Evolutionary conservation across 2,888 invertebrate genomes (phyloP).

Genomic region (Vanessa cardui): DNA sequence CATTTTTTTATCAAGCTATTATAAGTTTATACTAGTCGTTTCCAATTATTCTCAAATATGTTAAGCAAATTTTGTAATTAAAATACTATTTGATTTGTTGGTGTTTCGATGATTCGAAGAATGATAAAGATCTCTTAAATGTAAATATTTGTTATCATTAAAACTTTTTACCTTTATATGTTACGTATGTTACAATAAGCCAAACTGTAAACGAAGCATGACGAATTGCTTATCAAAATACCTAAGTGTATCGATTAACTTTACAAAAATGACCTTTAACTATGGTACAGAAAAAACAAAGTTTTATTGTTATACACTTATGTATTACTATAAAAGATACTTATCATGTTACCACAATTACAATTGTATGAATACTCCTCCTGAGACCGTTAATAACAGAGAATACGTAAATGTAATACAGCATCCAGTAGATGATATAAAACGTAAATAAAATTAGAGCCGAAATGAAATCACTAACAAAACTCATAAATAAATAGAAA

Average conservation of each 20-base stretch:
- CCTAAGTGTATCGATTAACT: too few species aligned
- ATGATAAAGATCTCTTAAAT: too few species aligned
- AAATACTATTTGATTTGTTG: too few species aligned
- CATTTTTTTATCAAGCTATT: neutral
- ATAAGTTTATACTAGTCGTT: neutral
- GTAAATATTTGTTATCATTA: neutral
- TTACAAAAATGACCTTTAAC: too few species aligned
- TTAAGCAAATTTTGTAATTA: neutral
- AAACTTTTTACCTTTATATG: neutral
- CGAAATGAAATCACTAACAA: conserved; percentile 30
- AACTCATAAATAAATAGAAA: conserved; percentile 41
- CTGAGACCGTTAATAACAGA: conserved; percentile 63
- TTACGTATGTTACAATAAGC: neutral
- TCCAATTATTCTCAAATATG: neutral
- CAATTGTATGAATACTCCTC: conserved; percentile 58
- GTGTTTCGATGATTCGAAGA: too few species aligned
- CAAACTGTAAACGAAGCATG: too few species aligned
- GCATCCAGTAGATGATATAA: conserved; percentile 51
- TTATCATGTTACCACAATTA: conserved; percentile 48
- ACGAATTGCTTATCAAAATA: too few species aligned
- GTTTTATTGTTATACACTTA: too few species aligned
- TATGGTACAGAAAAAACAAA: too few species aligned
- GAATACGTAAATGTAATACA: conserved; percentile 50
- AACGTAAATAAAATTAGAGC: conserved; percentile 41
- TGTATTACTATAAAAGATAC: neutral